Evolutionary conservation across 2,113 vertebrate genomes (phyloP).

Genomic region (Lycaon pictus): DNA sequence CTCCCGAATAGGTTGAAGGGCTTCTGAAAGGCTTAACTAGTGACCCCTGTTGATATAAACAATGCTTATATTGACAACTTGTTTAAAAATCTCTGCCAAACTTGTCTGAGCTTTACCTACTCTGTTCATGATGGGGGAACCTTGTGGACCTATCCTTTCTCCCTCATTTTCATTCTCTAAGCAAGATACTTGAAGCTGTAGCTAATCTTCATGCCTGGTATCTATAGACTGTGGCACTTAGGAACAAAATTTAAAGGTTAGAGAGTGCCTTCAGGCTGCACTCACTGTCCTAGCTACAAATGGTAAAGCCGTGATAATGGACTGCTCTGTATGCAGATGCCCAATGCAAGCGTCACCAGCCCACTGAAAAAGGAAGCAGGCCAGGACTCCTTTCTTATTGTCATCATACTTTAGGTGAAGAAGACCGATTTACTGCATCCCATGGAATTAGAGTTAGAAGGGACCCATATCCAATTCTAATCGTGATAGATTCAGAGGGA

Average conservation of each 20-base stretch:
- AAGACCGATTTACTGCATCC: background rate
- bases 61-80: background rate
- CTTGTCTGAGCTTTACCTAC: background rate
- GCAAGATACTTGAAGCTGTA: background rate
- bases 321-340: background rate
- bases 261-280: background rate
- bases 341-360: background rate
- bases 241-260: background rate
- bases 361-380: background rate
- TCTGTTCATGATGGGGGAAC: background rate
- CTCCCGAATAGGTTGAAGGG: background rate
- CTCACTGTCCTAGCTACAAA: background rate
- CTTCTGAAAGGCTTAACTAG: constrained; percentile 34
- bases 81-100: background rate
- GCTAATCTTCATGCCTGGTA: background rate
- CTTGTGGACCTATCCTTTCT: background rate
- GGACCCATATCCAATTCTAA: background rate
- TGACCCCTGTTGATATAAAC: background rate
- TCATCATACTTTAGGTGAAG: background rate
- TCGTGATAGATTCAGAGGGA: background rate
- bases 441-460: background rate
- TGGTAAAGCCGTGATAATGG: background rate
- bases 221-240: background rate
- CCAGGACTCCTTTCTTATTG: background rate
- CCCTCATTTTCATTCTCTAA: background rate